These are phyloP conservation scores for Monoplex corrugatus DNA, from an alignment of 2,888 invertebrate species.

Conservation along the genomic window DNA sequence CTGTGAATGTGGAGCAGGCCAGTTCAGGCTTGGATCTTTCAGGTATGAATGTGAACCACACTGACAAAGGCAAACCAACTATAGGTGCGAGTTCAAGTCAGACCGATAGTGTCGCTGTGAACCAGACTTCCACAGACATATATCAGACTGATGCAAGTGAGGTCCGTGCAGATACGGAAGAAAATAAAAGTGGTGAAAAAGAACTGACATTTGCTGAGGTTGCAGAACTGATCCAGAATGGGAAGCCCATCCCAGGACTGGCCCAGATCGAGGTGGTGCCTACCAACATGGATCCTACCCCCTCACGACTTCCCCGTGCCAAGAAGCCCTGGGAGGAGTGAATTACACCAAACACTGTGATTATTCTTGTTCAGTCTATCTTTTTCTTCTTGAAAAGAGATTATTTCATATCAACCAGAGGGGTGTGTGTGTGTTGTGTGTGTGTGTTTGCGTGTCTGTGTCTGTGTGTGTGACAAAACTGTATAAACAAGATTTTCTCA, in stretches of 20 bases:
- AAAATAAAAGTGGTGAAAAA: not conserved
- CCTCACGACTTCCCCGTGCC: constrained; percentile 53
- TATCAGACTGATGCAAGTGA: not conserved
- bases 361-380: not conserved
- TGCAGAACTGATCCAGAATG: constrained; percentile 62
- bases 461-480: too few species aligned
- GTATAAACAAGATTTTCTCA: too few species aligned
- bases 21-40: too few species aligned
- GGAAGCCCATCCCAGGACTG: constrained; percentile 61
- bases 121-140: not conserved
- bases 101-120: too few species aligned
- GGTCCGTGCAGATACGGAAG: not conserved
- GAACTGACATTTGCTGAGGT: constrained; percentile 62
- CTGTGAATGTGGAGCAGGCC: not conserved
- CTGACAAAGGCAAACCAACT: too few species aligned
- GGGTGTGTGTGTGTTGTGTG: not conserved
- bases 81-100: not conserved
- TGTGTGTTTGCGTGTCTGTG: not conserved
- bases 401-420: too few species aligned
- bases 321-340: constrained; percentile 64
- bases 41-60: too few species aligned
- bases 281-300: constrained; percentile 60
- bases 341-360: too few species aligned
- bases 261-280: constrained; percentile 61
- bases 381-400: not conserved